A percentile compares a stretch with the other conserved stretches of the same genome.
These are phyloP conservation scores for Strigops habroptila DNA, from an alignment of 2,113 vertebrate genomes.

Conservation along the genomic window DNA sequence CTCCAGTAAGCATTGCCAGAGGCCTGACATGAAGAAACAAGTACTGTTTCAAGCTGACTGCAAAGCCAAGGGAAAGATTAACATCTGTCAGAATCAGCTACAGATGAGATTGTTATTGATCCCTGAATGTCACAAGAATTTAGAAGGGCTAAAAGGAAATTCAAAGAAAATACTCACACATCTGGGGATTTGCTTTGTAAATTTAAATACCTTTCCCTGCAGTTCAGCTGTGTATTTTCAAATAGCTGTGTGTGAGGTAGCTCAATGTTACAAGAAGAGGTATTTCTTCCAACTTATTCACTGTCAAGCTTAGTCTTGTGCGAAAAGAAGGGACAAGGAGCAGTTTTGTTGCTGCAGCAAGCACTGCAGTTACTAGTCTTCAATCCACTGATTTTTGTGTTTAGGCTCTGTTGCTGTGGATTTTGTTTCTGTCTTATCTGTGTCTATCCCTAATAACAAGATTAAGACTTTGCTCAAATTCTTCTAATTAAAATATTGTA, in stretches of 20 bases:
- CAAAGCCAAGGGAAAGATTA: slow-evolving; percentile 42
- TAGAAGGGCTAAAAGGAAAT: neutral
- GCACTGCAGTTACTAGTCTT: neutral
- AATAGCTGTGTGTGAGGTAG: neutral
- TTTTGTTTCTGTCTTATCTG: neutral
- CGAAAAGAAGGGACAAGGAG: neutral
- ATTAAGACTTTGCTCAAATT: slow-evolving; percentile 24
- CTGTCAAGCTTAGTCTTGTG: neutral
- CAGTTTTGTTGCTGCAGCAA: neutral
- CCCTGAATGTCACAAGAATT: neutral
- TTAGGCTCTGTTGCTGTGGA: neutral
- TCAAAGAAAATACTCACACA: neutral
- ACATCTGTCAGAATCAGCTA: neutral
- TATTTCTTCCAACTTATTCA: neutral
- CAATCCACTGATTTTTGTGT: neutral
- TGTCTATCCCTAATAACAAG: slow-evolving; percentile 2
- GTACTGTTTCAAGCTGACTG: neutral
- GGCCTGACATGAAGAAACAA: slow-evolving; percentile 41
- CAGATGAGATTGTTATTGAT: neutral
- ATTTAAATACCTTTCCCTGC: neutral
- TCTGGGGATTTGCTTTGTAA: neutral
- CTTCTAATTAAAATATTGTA: slow-evolving; percentile 33
- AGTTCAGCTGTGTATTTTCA: neutral
- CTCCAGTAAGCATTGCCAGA: slow-evolving; percentile 26
- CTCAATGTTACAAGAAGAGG: neutral